These are phyloP conservation scores for Empis stercorea DNA, from an alignment of 2,888 invertebrate genomes.

Conservation along the genomic window DNA sequence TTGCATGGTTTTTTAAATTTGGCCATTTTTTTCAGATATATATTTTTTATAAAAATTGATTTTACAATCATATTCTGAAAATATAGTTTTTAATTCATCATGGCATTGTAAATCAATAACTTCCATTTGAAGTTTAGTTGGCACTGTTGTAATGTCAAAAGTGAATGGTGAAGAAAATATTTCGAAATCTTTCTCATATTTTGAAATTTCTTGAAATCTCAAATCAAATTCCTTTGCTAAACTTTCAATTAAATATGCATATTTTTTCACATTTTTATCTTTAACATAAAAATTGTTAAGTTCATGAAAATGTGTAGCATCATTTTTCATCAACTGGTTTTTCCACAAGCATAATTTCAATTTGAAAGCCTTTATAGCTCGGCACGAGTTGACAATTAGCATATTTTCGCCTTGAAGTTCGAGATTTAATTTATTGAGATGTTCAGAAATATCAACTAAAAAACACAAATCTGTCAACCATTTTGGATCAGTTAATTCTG, in stretches of 20 bases:
- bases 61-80: conserved; percentile 1
- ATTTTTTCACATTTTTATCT: background rate
- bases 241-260: background rate
- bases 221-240: background rate
- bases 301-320: background rate
- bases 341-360: background rate
- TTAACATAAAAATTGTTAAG: background rate
- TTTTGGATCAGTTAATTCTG: background rate
- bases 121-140: background rate
- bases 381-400: background rate
- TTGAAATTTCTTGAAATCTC: background rate
- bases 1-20: conserved; percentile 1
- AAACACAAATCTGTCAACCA: background rate
- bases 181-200: background rate
- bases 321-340: background rate
- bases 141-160: background rate
- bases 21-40: background rate
- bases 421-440: background rate
- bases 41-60: background rate
- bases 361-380: background rate
- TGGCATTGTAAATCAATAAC: conserved; percentile 2
- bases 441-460: background rate
- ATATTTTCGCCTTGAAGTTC: background rate
- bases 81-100: conserved; percentile 1
- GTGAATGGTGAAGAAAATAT: background rate